Percentiles rank a stretch among this genome's conserved stretches.
Evolutionary conservation across 1,140 invertebrate genomes (phyloP).

Genomic region (Paraescarpia echinospica): DNA sequence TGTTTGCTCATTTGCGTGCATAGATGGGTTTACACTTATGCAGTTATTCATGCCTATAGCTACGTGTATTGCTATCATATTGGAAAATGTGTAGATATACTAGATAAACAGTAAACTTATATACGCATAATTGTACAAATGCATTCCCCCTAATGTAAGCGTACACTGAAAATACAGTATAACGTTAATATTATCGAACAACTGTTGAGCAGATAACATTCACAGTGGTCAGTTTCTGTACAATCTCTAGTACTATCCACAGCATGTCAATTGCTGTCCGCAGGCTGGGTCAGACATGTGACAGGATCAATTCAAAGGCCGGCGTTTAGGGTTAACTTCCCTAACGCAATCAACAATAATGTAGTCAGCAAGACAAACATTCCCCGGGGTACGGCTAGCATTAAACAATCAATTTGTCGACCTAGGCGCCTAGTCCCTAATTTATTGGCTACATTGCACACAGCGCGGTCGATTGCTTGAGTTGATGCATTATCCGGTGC

Average conservation of each 20-base stretch:
- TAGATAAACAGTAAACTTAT: not conserved
- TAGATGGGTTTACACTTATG: not conserved
- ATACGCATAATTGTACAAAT: not conserved
- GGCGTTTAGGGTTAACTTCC: not conserved
- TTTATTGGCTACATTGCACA: not conserved
- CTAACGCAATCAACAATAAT: not conserved
- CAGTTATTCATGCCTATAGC: not conserved
- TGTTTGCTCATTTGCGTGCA: not conserved
- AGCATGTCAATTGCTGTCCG: too few species aligned
- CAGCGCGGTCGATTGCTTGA: not conserved
- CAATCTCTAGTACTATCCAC: too few species aligned
- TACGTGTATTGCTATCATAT: not conserved
- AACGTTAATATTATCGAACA: too few species aligned
- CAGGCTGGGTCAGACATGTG: not conserved
- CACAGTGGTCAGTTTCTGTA: too few species aligned
- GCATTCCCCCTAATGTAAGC: not conserved
- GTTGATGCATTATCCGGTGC: not conserved
- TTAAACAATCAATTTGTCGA: constrained; percentile 6
- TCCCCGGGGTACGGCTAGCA: not conserved
- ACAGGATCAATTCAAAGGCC: not conserved
- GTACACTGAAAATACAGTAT: too few species aligned
- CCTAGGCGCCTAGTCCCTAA: not conserved
- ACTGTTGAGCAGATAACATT: too few species aligned
- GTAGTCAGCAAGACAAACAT: not conserved
- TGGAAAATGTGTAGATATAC: not conserved